Percentiles rank a stretch among this genome's conserved stretches.
Conservation (phyloP, 2,888 invertebrate species). For the Nomada ruficornis region DNA sequence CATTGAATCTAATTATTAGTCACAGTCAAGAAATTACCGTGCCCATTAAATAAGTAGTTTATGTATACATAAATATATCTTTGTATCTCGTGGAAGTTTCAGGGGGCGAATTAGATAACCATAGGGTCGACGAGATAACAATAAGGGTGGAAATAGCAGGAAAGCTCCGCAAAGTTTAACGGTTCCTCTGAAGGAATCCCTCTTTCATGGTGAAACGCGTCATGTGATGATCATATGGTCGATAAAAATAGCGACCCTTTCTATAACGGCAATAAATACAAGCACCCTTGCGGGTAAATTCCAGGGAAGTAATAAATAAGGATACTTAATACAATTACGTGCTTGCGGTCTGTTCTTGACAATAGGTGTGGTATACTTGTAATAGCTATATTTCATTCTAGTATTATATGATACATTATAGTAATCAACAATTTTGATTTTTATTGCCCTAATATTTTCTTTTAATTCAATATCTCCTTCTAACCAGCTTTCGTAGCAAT, state of each 20-base stretch:
- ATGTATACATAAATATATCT: neutral
- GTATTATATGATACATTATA: neutral
- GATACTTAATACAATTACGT: constrained; percentile 75
- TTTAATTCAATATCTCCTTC: too few relatives aligned
- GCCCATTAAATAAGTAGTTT: too few relatives aligned
- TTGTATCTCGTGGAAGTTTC: neutral
- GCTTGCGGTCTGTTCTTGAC: constrained; percentile 63
- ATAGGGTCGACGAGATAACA: neutral
- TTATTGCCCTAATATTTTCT: too few relatives aligned
- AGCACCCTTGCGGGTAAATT: constrained; percentile 60
- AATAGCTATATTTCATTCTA: constrained; percentile 9
- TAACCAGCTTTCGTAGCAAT: too few relatives aligned
- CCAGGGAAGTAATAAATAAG: constrained; percentile 74
- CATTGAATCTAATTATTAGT: too few relatives aligned
- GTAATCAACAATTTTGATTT: too few relatives aligned
- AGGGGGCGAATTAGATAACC: too few relatives aligned
- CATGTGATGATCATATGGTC: constrained; percentile 72
- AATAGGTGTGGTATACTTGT: constrained; percentile 57
- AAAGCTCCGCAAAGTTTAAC: constrained; percentile 36
- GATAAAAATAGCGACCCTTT: constrained; percentile 76
- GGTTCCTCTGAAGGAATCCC: constrained; percentile 40
- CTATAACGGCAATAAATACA: constrained; percentile 75
- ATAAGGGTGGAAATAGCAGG: constrained; percentile 14
- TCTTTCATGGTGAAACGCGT: constrained; percentile 64
- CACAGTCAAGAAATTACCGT: too few relatives aligned